These are phyloP conservation scores for Dreissena rostriformis DNA, from an alignment of 1,140 invertebrate genomes.

Conservation along the genomic window DNA sequence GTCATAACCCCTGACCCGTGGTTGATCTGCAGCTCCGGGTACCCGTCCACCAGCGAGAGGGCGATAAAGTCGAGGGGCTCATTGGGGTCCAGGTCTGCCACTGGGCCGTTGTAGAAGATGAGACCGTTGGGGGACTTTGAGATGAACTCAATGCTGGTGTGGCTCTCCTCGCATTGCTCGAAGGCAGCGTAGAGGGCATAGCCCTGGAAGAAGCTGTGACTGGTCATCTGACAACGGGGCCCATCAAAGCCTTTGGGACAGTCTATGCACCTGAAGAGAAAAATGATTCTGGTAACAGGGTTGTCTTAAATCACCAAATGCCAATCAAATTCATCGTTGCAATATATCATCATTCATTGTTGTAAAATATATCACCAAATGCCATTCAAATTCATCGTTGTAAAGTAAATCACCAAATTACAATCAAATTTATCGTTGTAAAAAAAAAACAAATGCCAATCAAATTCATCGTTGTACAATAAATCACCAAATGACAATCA, in stretches of 20 bases:
- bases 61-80: constrained; percentile 92
- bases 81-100: constrained; percentile 84
- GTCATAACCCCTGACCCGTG: constrained; percentile 97
- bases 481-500: too few species aligned
- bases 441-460: too few species aligned
- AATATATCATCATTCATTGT: too few species aligned
- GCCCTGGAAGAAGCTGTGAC: constrained; percentile 92
- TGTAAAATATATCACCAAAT: too few species aligned
- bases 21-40: constrained; percentile 94
- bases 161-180: constrained; percentile 97
- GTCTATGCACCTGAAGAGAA: constrained; percentile 85
- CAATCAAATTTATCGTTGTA: too few species aligned
- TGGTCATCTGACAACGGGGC: constrained; percentile 97
- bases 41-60: constrained; percentile 94
- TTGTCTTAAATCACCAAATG: too few species aligned
- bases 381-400: too few species aligned
- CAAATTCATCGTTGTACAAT: too few species aligned
- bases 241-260: constrained; percentile 96
- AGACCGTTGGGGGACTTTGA: constrained; percentile 94
- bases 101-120: constrained; percentile 98
- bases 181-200: constrained; percentile 96
- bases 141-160: constrained; percentile 97
- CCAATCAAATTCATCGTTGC: too few species aligned
- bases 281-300: background rate
- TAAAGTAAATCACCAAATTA: too few species aligned